A percentile compares a stretch with the other conserved stretches of the same genome.
Evolutionary conservation across 2,113 vertebrate genomes (phyloP).

Genomic region (Crotalus helleri): DNA sequence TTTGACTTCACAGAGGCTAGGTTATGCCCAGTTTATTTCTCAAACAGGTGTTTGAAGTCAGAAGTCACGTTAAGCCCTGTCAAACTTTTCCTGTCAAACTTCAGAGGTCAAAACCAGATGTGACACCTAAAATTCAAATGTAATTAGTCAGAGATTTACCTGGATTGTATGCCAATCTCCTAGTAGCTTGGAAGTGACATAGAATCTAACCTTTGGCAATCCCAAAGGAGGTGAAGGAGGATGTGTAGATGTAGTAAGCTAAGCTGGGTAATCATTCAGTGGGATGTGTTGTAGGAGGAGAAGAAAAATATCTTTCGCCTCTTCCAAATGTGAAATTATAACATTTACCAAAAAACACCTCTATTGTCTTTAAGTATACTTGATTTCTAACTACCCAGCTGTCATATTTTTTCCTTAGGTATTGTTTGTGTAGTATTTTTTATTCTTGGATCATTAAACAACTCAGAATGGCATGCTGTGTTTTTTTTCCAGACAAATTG

Average conservation of each 20-base stretch:
- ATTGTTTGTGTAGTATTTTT: constrained; percentile 59
- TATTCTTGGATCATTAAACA: constrained; percentile 72
- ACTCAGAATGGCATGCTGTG: constrained; percentile 61
- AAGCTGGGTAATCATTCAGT: constrained; percentile 16
- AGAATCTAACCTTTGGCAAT: constrained; percentile 64
- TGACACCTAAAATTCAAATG: constrained; percentile 72
- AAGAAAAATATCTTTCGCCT: background rate
- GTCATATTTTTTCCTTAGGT: constrained; percentile 68
- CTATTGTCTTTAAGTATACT: background rate
- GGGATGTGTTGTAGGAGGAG: constrained; percentile 24
- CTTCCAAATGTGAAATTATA: background rate
- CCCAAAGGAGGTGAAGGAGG: constrained; percentile 64
- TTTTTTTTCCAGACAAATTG: constrained; percentile 71
- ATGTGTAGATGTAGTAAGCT: constrained; percentile 64
- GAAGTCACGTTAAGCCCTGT: constrained; percentile 47
- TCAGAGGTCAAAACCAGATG: constrained; percentile 70
- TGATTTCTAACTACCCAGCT: constrained; percentile 43
- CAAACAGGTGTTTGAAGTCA: constrained; percentile 21
- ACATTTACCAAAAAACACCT: constrained; percentile 15
- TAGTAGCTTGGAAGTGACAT: constrained; percentile 64
- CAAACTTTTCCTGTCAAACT: constrained; percentile 67
- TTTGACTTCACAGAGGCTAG: background rate
- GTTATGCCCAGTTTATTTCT: background rate
- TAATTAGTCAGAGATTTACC: constrained; percentile 75
- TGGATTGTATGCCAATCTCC: constrained; percentile 69